phyloP scores from a whole-genome alignment of 2,797 vertebrate genomes.

The Lagorchestes hirsutus region DNA sequence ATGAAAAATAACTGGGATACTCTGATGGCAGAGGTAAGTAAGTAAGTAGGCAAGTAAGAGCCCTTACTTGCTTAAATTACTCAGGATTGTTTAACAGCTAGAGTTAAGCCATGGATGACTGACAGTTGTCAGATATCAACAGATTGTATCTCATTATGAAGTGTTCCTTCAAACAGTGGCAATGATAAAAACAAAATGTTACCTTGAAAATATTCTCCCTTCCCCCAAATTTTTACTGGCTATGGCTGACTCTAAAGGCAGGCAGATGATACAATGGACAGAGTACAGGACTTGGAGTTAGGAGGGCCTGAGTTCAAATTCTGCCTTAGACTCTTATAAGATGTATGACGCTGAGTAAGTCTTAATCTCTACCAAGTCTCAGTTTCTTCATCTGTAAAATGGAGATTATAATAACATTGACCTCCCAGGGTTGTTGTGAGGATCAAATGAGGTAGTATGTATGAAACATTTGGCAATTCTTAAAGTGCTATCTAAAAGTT shows the following conservation, averaged over 20 bases:
- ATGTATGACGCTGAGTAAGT: not conserved
- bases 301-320: not conserved
- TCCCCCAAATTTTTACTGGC: not conserved
- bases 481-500: not conserved
- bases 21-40: not conserved
- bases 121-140: not conserved
- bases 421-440: not conserved
- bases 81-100: not conserved
- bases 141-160: not conserved
- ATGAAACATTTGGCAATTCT: not conserved
- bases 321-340: not conserved
- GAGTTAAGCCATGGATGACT: not conserved
- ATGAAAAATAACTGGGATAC: not conserved
- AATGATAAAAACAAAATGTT: not conserved
- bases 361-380: not conserved
- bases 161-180: not conserved
- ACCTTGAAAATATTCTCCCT: not conserved
- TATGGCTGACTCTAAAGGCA: not conserved
- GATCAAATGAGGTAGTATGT: not conserved
- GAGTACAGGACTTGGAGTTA: not conserved
- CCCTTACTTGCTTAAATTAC: not conserved
- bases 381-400: not conserved
- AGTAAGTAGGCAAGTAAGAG: no score
- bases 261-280: not conserved
- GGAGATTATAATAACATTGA: not conserved